Base-by-base conservation (phyloP, 2,888 invertebrate genomes). In the Lasioglossum lativentre region DNA sequence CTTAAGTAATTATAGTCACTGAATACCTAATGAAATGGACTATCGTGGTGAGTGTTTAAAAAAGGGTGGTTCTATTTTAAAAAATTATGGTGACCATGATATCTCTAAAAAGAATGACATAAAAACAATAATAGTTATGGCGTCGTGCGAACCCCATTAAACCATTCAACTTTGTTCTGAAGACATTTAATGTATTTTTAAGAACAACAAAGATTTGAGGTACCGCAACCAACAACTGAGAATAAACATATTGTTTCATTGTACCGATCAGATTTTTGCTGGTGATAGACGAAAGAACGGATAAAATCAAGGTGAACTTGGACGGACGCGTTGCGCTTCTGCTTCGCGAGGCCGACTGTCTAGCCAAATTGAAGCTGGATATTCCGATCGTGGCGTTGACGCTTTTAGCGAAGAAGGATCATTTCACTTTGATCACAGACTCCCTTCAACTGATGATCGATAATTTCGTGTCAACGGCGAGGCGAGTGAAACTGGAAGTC, bases 341-440 rank as follows among this genome's bases (percentile, higher is more conserved):
- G 59, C 97, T 98, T 78, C 96, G 98, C 45, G 98, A 99, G 95
- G 97, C 98, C 0, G 98, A 98, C 93, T 97, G 98, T 93, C 96
- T 98, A 94, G 96, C 97, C 2, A 98, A 98, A 94, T 96, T 98
- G 96, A 96, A 97, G 8, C 95, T 98, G 3, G 97, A 97, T n/a
- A 95, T 98, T 85, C 98, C 98, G 0, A 97, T 98, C 83, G 97
- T 98, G 0, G 98, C 98, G 40, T 96, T 97, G 83, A 97, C 98
- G 0, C 95, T 98, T 59, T 97, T 98, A 93, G 96, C 97, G 14
- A 98, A 98, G 93, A 97, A 97, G 90, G 97, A 97, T 89, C 97
- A 98, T 93, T 98, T 98, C 91, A 97, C 96, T 0, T 95, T 97
- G 6, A 96, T 98, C 76, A 97, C 97, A 91, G 97, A 98, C 94